phyloP scores from a whole-genome alignment of 2,113 vertebrate genomes.

The Parotia lawesii region DNA sequence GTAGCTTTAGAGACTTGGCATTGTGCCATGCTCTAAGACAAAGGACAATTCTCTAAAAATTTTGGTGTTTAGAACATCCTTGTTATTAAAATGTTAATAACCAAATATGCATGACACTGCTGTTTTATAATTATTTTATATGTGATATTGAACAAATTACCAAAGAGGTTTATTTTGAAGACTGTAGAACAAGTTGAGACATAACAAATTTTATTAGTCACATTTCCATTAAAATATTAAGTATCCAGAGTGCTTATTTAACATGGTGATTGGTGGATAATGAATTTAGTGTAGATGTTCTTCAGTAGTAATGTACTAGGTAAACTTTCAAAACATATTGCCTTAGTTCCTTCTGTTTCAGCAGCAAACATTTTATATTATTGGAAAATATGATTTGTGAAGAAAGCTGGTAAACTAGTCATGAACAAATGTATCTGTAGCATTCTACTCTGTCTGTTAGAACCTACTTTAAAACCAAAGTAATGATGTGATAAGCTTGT shows the following conservation, averaged over 20 bases:
- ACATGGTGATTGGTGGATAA: not conserved
- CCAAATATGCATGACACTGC: accelerated
- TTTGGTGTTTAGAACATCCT: not conserved
- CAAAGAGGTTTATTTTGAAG: not conserved
- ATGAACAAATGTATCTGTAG: not conserved
- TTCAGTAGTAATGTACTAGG: not conserved
- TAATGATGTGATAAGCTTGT: not conserved
- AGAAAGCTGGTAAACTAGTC: not conserved
- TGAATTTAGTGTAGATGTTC: not conserved
- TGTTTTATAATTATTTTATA: not conserved
- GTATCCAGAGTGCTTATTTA: not conserved
- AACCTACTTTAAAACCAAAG: not conserved
- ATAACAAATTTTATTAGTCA: not conserved
- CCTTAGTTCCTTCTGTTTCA: not conserved
- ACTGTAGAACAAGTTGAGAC: not conserved
- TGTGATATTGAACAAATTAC: not conserved
- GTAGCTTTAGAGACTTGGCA: not conserved
- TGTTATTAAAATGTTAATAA: not conserved
- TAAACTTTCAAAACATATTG: not conserved
- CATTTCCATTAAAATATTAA: not conserved
- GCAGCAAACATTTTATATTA: not conserved
- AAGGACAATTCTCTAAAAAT: not conserved
- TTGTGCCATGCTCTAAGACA: not conserved
- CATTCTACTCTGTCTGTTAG: not conserved
- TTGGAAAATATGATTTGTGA: not conserved